Evolutionary conservation across 2,888 invertebrate genomes (phyloP), one percentile per base, ranked within the genome.

Genomic region (Omphaloscelis lunosa): DNA sequence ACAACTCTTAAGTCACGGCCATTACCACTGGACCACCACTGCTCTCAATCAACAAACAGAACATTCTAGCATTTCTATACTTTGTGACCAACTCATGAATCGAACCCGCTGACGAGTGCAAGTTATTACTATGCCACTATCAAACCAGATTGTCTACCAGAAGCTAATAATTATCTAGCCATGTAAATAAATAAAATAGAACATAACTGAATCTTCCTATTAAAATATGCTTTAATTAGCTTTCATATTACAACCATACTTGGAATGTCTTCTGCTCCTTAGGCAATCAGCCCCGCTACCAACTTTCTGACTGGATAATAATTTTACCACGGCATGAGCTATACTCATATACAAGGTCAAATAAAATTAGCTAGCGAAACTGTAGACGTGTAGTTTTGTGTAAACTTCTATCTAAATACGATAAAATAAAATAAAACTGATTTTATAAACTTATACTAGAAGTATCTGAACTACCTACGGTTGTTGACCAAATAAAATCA

Each of bases 161-260:
- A 62, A 72, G 2, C n/a, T 63, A 51, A 34, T 34, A 12, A 69
- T 15, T 45, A 45, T 39, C 8, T 72, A 83, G 15, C 34, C 48
- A 45, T 77, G 58, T 84, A 66, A 61, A 80, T 69, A 66, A 67
- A 72, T 51, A 72, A 59, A 68, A 72, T 77, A 68, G 15, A 29
- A 72, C 27, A n/a, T 72, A 80, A 82, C 82, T 27, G 69, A 80
- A 80, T 51, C 73, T 84, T 83, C 79, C 80, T 83, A 80, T 29
- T 62, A 58, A 34, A 1, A 1, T 34, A 45, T 73, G 86, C 84
- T 85, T 83, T 86, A 86, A 86, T 58, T 80, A 83, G 65, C n/a
- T 56, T 45, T 41, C 29, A n/a, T 0, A 12, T 53, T 76, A 34
- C 58, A 62, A 80, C 59, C 69, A 51, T 72, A 75, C 58, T 58